These are phyloP conservation scores for Hepsetus odoe DNA, from an alignment of 2,113 vertebrate species.

Conservation along the genomic window DNA sequence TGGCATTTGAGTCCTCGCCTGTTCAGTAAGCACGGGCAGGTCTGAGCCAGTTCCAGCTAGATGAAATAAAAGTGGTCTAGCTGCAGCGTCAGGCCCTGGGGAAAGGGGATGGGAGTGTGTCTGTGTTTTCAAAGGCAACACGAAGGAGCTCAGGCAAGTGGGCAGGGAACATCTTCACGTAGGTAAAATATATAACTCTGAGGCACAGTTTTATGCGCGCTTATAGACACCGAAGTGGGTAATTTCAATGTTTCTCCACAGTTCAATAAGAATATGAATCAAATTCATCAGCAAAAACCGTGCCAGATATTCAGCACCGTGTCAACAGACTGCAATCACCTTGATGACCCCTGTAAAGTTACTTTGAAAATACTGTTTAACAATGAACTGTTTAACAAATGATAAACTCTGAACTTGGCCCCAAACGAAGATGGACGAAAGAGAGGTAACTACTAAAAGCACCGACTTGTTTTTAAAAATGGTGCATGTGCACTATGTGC, in stretches of 20 bases:
- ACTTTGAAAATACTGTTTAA: neutral
- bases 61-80: slow-evolving; percentile 34
- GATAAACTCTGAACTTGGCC: neutral
- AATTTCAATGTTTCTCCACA: neutral
- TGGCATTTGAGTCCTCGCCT: slow-evolving; percentile 19
- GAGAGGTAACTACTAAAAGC: neutral
- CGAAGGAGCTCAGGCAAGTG: neutral
- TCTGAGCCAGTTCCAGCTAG: slow-evolving; percentile 56
- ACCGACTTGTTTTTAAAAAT: no score
- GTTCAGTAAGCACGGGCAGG: slow-evolving; percentile 21
- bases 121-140: slow-evolving; percentile 9
- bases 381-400: neutral
- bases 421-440: neutral
- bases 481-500: neutral
- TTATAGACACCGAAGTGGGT: neutral
- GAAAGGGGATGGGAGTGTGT: slow-evolving; percentile 17
- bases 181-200: neutral
- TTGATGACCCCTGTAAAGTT: neutral
- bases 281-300: no score
- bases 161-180: neutral
- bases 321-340: no score
- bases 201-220: neutral
- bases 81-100: slow-evolving; percentile 21
- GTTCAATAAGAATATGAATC: neutral
- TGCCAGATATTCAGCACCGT: no score